These are phyloP conservation scores for Mystacides longicornis DNA, from an alignment of 2,888 invertebrate species.

Conservation along the genomic window DNA sequence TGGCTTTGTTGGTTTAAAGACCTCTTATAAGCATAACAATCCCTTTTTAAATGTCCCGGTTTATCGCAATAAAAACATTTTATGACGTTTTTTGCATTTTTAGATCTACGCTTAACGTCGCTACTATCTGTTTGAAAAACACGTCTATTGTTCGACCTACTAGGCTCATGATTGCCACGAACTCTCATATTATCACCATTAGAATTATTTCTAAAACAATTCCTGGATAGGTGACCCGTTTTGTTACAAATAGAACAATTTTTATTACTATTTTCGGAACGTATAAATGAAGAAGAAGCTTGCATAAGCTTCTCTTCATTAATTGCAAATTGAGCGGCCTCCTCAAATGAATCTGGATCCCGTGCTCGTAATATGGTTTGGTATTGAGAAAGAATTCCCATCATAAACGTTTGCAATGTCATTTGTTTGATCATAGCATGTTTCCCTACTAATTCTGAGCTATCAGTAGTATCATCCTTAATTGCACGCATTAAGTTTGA, in stretches of 20 bases:
- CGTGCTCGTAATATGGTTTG: not conserved
- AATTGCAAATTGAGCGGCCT: not conserved
- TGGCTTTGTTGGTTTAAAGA: not conserved
- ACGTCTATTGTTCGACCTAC: no score
- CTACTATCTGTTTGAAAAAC: no score
- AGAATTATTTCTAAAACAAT: no score
- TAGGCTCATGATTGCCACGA: no score
- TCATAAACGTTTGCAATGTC: not conserved
- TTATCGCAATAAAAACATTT: constrained; percentile 1
- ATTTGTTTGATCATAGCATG: constrained; percentile 1
- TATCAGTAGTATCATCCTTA: not conserved
- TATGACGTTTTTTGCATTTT: no score
- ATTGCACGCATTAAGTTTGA: not conserved
- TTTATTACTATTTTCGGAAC: no score
- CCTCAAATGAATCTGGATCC: not conserved
- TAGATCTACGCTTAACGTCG: no score
- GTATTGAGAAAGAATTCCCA: not conserved
- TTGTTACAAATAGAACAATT: no score
- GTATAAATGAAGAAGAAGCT: no score
- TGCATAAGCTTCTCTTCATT: not conserved
- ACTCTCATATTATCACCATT: no score
- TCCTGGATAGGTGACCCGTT: no score
- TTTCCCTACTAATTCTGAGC: not conserved
- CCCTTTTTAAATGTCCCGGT: not conserved
- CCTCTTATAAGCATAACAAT: not conserved